A percentile compares a stretch with the other conserved stretches of the same genome.
These are phyloP conservation scores for Leptopilina drosophilae DNA, from an alignment of 2,888 invertebrate genomes.

Conservation along the genomic window DNA sequence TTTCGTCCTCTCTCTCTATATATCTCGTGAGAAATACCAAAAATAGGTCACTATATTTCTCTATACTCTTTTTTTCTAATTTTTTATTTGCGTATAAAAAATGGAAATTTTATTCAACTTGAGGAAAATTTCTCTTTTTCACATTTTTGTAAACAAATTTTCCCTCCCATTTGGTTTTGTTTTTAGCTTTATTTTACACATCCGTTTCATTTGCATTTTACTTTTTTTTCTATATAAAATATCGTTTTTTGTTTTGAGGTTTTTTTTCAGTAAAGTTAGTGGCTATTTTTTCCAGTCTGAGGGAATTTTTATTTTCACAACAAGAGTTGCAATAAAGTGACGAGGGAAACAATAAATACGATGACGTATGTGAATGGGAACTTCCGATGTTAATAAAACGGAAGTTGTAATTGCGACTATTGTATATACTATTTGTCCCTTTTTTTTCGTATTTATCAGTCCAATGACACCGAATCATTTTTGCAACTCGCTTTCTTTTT, in stretches of 20 bases:
- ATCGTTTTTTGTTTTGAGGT: not conserved
- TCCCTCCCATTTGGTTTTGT: not conserved
- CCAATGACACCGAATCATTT: constrained; percentile 15
- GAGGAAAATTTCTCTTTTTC: not conserved
- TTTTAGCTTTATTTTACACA: not conserved
- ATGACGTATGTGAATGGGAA: constrained; percentile 64
- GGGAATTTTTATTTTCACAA: not conserved
- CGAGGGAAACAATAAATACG: constrained; percentile 63
- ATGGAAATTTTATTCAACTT: not conserved
- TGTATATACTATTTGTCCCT: constrained; percentile 48
- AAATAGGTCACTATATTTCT: constrained; percentile 1
- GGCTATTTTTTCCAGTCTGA: constrained; percentile 3
- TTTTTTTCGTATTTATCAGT: constrained; percentile 28
- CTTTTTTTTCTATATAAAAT: not conserved
- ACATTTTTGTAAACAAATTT: constrained; percentile 3
- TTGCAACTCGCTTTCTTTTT: not conserved
- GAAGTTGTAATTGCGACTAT: constrained; percentile 64
- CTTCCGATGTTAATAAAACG: constrained; percentile 63
- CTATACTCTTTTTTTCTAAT: not conserved
- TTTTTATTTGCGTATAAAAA: not conserved
- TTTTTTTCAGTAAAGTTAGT: not conserved
- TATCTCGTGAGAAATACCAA: not conserved
- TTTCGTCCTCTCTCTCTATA: too few species aligned
- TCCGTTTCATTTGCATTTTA: not conserved
- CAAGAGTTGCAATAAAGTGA: constrained; percentile 46